phyloP scores from a whole-genome alignment of 2,797 vertebrate species.

The Dendrocincla fuliginosa region DNA sequence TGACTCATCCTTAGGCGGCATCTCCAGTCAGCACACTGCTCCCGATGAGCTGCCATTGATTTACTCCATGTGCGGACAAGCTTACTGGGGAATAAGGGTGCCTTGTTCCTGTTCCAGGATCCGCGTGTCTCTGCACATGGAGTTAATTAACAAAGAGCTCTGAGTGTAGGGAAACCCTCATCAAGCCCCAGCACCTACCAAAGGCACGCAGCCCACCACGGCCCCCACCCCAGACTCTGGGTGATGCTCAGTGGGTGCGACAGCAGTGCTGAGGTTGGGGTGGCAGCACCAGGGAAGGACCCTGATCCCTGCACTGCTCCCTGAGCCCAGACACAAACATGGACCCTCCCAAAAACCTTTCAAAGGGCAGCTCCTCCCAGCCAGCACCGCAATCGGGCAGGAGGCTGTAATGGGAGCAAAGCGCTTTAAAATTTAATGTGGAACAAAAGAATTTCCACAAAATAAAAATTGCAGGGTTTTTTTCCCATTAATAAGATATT shows the following conservation, averaged over 20 bases:
- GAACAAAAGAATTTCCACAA: conserved; percentile 48
- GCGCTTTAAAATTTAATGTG: conserved; percentile 52
- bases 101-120: not conserved
- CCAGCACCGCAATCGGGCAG: not conserved
- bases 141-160: not conserved
- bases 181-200: not conserved
- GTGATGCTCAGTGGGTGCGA: not conserved
- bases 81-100: conserved; percentile 15
- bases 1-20: not conserved
- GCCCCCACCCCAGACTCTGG: not conserved
- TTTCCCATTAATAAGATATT: conserved; percentile 56
- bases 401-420: conserved; percentile 22
- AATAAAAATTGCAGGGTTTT: conserved; percentile 39
- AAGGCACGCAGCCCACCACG: not conserved
- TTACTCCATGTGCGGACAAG: not conserved
- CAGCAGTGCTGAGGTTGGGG: not conserved
- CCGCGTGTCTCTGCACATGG: not conserved
- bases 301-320: not conserved
- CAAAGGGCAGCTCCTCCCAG: not conserved
- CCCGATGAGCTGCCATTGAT: conserved; percentile 44
- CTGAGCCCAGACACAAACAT: not conserved
- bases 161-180: not conserved
- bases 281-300: not conserved
- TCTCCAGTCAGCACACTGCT: not conserved
- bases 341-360: not conserved